Conservation (phyloP, 2,113 vertebrate species). For the Syngnathus scovelli region DNA sequence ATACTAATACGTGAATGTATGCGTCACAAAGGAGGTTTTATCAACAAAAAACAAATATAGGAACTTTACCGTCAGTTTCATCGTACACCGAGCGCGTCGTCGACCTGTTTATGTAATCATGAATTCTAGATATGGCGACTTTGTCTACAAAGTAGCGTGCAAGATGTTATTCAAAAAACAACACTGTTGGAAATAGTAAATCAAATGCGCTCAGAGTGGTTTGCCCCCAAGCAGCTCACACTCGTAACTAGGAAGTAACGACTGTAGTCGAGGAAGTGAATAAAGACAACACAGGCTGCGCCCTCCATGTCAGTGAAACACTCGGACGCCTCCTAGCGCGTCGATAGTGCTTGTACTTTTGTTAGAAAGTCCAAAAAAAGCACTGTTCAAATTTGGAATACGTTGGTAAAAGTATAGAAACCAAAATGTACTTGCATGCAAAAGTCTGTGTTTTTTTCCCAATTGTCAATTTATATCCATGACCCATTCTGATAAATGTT, state of each 20-base stretch:
- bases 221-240: conserved; percentile 18
- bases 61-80: not conserved
- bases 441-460: no score
- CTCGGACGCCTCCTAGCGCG: conserved; percentile 50
- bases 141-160: fast-evolving
- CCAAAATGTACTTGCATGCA: no score
- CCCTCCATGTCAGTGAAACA: not conserved
- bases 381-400: no score
- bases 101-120: conserved; percentile 42
- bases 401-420: no score
- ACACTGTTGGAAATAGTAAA: not conserved
- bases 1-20: not conserved
- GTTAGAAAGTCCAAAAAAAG: no score
- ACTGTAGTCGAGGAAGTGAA: conserved; percentile 10
- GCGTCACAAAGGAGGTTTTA: not conserved
- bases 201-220: conserved; percentile 13
- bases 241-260: conserved; percentile 66
- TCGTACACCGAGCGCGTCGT: conserved; percentile 20
- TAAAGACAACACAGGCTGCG: conserved; percentile 17
- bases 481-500: no score
- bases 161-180: not conserved
- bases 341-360: not conserved
- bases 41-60: not conserved
- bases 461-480: no score
- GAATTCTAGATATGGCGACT: not conserved